Evolutionary conservation across 23 tunicate genomes (phyloP).

Genomic region (Aplidium turbinatum): DNA sequence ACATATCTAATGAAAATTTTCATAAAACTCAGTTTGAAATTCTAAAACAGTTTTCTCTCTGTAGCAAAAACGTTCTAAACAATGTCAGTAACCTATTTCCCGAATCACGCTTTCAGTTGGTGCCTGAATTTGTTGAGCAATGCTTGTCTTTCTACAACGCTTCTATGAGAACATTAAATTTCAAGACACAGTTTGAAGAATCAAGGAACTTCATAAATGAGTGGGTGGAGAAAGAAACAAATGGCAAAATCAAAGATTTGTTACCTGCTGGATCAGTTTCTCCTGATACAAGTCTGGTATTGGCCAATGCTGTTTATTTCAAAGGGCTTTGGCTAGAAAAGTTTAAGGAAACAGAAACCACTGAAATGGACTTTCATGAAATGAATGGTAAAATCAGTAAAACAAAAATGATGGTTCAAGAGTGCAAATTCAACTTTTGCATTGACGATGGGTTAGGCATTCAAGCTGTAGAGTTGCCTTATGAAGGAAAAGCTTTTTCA

Average conservation of each 20-base stretch:
- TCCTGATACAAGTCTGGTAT: constrained; percentile 34
- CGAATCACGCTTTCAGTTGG: constrained; percentile 37
- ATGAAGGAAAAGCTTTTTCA: constrained; percentile 53
- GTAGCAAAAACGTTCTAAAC: constrained; percentile 22
- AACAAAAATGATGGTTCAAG: constrained; percentile 61
- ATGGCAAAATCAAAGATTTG: constrained; percentile 68
- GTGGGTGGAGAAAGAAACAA: constrained; percentile 62
- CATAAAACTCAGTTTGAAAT: too few species aligned
- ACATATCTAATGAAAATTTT: too few species aligned
- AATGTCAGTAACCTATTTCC: constrained; percentile 80
- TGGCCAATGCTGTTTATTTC: constrained; percentile 83
- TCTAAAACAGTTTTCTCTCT: not conserved
- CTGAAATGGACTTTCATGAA: constrained; percentile 32
- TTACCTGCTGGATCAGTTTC: constrained; percentile 46
- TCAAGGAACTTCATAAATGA: constrained; percentile 45
- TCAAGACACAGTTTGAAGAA: constrained; percentile 36
- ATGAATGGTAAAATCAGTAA: constrained; percentile 5
- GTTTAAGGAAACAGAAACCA: constrained; percentile 42
- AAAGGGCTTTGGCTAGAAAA: constrained; percentile 76
- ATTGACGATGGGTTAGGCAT: constrained; percentile 42
- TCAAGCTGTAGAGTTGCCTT: constrained; percentile 60
- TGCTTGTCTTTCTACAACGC: constrained; percentile 32
- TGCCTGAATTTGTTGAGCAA: constrained; percentile 17
- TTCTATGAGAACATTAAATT: constrained; percentile 32
- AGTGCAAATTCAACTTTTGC: constrained; percentile 12